Evolutionary conservation across 2,797 vertebrate genomes (phyloP).

Genomic region (Florisuga fusca): DNA sequence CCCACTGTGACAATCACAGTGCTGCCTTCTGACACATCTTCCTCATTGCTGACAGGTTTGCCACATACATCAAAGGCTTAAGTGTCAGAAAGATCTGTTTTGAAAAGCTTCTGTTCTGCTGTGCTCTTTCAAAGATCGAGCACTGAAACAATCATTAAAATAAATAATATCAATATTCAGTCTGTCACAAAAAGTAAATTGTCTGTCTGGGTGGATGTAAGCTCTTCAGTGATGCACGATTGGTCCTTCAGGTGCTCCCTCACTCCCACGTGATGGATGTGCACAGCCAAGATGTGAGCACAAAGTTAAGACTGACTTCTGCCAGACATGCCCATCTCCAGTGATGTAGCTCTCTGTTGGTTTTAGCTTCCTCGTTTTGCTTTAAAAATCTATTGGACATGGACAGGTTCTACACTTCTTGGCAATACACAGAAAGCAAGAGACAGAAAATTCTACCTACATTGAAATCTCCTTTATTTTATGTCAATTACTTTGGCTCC

Average conservation of each 20-base stretch:
- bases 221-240: not conserved
- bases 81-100: not conserved
- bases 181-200: conserved; percentile 67
- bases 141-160: conserved; percentile 47
- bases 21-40: conserved; percentile 4
- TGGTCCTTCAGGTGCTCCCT: not conserved
- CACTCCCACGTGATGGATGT: not conserved
- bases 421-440: not conserved
- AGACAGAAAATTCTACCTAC: not conserved
- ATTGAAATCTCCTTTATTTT: not conserved
- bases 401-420: not conserved
- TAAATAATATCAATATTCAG: conserved; percentile 36
- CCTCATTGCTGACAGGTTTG: conserved; percentile 48
- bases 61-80: conserved; percentile 23
- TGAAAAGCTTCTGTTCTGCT: conserved; percentile 56
- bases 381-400: not conserved
- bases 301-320: not conserved
- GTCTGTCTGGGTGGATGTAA: not conserved
- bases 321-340: not conserved
- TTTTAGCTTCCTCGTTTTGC: not conserved
- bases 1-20: conserved; percentile 7
- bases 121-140: conserved; percentile 10
- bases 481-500: not conserved
- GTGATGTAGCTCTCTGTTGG: not conserved
- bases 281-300: not conserved